A percentile compares a stretch with the other conserved stretches of the same genome.
Evolutionary conservation across 2,797 vertebrate species (phyloP).

Genomic region (Thunnus albacares): DNA sequence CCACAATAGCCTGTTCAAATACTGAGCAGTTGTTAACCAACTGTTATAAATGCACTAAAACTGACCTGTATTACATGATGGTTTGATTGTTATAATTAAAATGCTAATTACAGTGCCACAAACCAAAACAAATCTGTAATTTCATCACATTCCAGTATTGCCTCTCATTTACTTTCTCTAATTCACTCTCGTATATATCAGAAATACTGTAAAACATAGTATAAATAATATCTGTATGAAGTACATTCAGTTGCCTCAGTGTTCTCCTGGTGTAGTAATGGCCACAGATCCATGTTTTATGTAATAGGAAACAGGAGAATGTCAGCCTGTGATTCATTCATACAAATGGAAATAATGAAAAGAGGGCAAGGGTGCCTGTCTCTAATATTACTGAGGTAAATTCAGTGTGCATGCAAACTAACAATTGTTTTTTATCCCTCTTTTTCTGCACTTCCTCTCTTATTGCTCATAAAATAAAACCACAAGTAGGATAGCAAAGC

Average conservation of each 20-base stretch:
- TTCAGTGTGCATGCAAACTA: slow-evolving; percentile 7
- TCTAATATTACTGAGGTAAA: slow-evolving; percentile 5
- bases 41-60: neutral
- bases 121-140: neutral
- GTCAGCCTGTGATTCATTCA: slow-evolving; percentile 14
- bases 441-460: slow-evolving; percentile 12
- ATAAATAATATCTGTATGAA: neutral
- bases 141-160: neutral
- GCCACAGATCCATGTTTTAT: slow-evolving; percentile 1
- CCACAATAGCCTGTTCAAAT: neutral
- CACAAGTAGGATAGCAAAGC: slow-evolving; percentile 7
- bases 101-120: neutral
- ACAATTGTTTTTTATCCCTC: neutral
- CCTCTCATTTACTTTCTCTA: neutral
- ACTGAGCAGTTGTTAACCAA: neutral
- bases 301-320: slow-evolving; percentile 33
- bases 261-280: neutral
- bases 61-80: neutral
- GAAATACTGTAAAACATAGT: neutral
- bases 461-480: slow-evolving; percentile 29
- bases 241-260: neutral
- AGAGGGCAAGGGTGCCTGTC: neutral
- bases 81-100: neutral
- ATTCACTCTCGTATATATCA: neutral
- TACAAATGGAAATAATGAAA: slow-evolving; percentile 26